These are phyloP conservation scores for Hemibagrus guttatus DNA, from an alignment of 2,797 vertebrate genomes.

Conservation along the genomic window DNA sequence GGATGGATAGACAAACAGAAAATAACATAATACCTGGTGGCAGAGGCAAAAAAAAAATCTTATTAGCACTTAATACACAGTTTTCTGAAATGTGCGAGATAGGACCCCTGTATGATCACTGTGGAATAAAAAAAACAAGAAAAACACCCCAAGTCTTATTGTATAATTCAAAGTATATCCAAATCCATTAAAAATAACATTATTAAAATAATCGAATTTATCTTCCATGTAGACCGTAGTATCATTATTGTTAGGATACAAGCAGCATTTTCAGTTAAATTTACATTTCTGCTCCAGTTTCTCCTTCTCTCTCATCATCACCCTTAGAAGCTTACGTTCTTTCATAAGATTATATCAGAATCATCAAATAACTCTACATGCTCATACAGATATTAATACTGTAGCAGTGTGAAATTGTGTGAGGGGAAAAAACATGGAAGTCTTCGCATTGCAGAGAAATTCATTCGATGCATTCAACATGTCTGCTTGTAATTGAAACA, in stretches of 20 bases:
- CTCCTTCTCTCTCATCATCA: background rate
- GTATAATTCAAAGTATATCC: background rate
- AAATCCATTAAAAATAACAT: background rate
- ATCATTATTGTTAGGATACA: background rate
- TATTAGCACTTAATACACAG: background rate
- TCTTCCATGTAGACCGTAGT: background rate
- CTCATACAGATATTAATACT: background rate
- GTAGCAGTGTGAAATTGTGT: slow-evolving; percentile 7
- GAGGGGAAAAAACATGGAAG: background rate
- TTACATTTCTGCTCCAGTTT: background rate
- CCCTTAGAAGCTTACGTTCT: background rate
- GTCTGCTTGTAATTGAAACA: background rate
- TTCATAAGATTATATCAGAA: background rate
- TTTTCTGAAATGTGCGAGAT: background rate
- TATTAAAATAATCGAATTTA: background rate
- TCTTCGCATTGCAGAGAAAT: background rate
- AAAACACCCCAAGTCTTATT: background rate
- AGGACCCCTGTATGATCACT: background rate
- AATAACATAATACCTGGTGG: background rate
- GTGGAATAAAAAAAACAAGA: background rate
- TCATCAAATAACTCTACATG: background rate
- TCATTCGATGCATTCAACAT: background rate
- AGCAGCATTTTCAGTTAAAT: background rate
- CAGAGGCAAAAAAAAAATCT: background rate
- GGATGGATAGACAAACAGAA: background rate